A percentile compares a stretch with the other conserved stretches of the same genome.
These are phyloP conservation scores for Procambarus virginalis DNA, from an alignment of 1,140 invertebrate species.

Conservation along the genomic window DNA sequence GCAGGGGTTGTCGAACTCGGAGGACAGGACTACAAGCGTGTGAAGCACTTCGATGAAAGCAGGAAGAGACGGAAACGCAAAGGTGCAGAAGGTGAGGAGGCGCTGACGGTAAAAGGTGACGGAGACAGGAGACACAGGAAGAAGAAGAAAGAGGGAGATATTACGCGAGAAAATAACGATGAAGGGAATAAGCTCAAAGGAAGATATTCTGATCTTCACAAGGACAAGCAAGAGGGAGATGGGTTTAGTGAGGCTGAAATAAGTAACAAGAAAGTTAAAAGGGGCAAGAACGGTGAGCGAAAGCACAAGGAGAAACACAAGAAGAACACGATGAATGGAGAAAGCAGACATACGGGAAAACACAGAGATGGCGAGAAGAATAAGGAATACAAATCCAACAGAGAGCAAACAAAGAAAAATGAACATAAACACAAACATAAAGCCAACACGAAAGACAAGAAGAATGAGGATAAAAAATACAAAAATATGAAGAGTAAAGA, in stretches of 20 bases:
- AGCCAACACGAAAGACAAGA: not conserved
- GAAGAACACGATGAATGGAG: not conserved
- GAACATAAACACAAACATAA: not conserved
- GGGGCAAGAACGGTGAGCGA: no score
- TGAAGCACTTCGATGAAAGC: not conserved
- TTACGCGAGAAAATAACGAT: no score
- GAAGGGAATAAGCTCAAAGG: no score
- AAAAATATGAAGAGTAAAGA: not conserved
- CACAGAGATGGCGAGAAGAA: not conserved
- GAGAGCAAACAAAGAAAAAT: not conserved
- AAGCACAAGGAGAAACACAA: not conserved
- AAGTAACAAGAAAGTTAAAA: not conserved
- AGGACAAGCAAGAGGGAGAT: not conserved
- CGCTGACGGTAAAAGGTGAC: no score
- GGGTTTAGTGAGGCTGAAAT: not conserved
- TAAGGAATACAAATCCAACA: not conserved
- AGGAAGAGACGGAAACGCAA: not conserved
- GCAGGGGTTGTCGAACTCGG: no score
- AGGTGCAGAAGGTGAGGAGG: no score
- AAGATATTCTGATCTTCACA: not conserved
- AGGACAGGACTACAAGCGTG: no score
- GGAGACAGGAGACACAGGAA: not conserved
- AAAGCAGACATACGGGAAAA: not conserved
- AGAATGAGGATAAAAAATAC: not conserved
- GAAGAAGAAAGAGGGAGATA: not conserved